Base-by-base conservation (phyloP, 2,113 vertebrate genomes). In the Salvator merianae region DNA sequence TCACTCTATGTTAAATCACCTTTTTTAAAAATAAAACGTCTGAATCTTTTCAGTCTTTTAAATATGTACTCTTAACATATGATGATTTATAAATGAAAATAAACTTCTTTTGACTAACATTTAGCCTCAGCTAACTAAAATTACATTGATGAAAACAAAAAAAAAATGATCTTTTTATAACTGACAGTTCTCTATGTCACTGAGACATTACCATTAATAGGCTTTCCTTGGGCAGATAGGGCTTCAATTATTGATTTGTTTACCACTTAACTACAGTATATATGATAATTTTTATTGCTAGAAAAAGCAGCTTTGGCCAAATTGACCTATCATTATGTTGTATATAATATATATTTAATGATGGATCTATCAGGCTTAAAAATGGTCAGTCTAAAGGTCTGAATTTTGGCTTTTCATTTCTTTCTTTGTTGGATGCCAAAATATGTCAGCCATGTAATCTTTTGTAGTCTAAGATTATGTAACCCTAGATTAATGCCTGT, bases 41-140 rank as follows among this genome's bases (percentile, higher is more conserved):
- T 71, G 22, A 30, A 36, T 63, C 8, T 28, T 13, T 26, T 71
- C 28, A 43, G 38, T 63, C 40, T 22, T 36, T 71, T 26, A 63
- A 72, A 72, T 30, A 70, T 38, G 59, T 34, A 9, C 36, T 68
- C 5, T 53, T 59, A 59, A n/a, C 24, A 30, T 75, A 63, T 72
- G 69, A 24, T 74, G 53, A 34, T 69, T 69, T 69, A 20, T 69
- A 69, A 18, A 73, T 73, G 38, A 50, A 85, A 79, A 79, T 79
- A 79, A 22, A 30, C 47, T 7, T n/a, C 38, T 62, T 55, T 62
- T 72, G 68, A 50, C 30, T 28, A 62, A 50, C 22, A 32, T 18
- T 79, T 22, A 73, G n/a, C 10, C 9, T 62, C 28, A 71, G 5
- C 1, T n/a, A 40, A 5, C 1, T 24, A 40, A 70, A 40, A 84